A percentile compares a stretch with the other conserved stretches of the same genome.
phyloP scores from a whole-genome alignment of 1,140 invertebrate species.

The Artemia franciscana region DNA sequence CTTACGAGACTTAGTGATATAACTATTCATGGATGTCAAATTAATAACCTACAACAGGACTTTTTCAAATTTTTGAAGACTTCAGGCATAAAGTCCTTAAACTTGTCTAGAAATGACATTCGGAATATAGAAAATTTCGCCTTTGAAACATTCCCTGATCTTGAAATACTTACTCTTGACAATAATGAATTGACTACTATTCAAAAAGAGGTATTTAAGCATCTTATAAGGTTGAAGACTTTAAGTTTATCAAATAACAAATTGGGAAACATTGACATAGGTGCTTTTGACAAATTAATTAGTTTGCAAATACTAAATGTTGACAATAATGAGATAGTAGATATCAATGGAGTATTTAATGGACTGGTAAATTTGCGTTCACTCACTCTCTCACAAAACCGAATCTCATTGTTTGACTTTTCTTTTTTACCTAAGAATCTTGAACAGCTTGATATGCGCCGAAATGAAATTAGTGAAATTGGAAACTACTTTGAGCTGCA shows the following conservation, averaged over 20 bases:
- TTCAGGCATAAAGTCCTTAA: slow-evolving; percentile 26
- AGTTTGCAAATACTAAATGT: slow-evolving; percentile 60
- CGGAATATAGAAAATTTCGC: slow-evolving; percentile 37
- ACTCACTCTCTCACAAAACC: slow-evolving; percentile 70
- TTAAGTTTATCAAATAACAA: slow-evolving; percentile 67
- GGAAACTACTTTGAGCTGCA: slow-evolving; percentile 64
- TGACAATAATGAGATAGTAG: slow-evolving; percentile 60
- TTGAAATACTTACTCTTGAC: slow-evolving; percentile 56
- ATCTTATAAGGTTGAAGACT: slow-evolving; percentile 52
- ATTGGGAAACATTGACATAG: slow-evolving; percentile 51
- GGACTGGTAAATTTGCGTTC: slow-evolving; percentile 50
- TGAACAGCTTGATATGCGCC: slow-evolving; percentile 70
- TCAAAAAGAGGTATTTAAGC: slow-evolving; percentile 42
- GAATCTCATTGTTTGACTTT: slow-evolving; percentile 67
- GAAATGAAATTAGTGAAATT: slow-evolving; percentile 59
- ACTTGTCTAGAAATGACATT: slow-evolving; percentile 67
- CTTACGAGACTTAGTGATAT: not conserved
- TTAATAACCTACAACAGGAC: not conserved
- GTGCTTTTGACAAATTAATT: slow-evolving; percentile 41
- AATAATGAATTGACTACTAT: slow-evolving; percentile 43
- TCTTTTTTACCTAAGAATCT: slow-evolving; percentile 64
- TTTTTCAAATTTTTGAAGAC: not conserved
- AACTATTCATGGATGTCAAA: not conserved
- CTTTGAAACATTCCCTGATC: slow-evolving; percentile 53
- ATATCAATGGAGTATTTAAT: slow-evolving; percentile 63